Percentiles rank a stretch among this genome's conserved stretches.
These are phyloP conservation scores for Xerus rutilus DNA, from an alignment of 2,797 vertebrate species.

Conservation along the genomic window DNA sequence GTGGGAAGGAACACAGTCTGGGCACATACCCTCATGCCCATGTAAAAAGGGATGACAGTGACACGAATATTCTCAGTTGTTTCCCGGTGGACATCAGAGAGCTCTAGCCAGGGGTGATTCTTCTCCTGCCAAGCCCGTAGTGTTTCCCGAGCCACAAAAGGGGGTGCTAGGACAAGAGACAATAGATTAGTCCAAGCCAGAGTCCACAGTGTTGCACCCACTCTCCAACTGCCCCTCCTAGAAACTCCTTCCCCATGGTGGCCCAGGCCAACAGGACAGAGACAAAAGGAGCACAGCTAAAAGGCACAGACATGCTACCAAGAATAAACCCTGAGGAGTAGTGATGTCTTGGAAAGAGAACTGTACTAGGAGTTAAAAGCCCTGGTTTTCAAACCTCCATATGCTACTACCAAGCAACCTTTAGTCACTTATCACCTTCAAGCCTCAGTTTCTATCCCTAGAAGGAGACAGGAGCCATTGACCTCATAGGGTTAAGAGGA, in stretches of 20 bases:
- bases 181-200: not conserved
- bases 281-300: not conserved
- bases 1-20: not conserved
- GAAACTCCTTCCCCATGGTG: not conserved
- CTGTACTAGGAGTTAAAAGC: not conserved
- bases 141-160: slow-evolving; percentile 95
- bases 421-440: not conserved
- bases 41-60: slow-evolving; percentile 99
- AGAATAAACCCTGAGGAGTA: not conserved
- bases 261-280: not conserved
- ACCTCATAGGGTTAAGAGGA: not conserved
- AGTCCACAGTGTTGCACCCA: not conserved
- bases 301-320: not conserved
- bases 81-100: slow-evolving; percentile 98
- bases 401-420: not conserved
- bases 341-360: not conserved
- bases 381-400: not conserved
- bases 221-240: slow-evolving; percentile 5
- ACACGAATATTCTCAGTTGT: slow-evolving; percentile 98
- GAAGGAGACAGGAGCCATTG: not conserved
- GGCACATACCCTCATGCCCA: slow-evolving; percentile 97
- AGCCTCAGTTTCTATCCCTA: not conserved
- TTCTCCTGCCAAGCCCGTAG: slow-evolving; percentile 99
- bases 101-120: slow-evolving; percentile 99
- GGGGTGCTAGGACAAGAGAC: slow-evolving; percentile 86